Percentiles rank a stretch among this genome's conserved stretches.
Conservation (phyloP, 35 echinoderm and acorn worm species). For the Ptychodera flava region DNA sequence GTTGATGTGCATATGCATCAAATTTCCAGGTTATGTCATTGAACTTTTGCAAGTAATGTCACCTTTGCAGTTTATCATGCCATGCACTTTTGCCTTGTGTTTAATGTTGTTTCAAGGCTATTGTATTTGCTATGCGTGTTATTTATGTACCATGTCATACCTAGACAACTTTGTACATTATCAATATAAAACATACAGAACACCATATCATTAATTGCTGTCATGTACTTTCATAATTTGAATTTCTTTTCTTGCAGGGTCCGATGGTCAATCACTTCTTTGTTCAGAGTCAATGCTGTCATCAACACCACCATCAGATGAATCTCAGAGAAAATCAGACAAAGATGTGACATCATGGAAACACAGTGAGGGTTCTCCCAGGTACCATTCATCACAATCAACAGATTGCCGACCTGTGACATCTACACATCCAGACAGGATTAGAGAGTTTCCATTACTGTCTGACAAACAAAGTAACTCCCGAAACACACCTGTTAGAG, state of each 20-base stretch:
- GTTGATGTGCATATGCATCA: too few relatives aligned
- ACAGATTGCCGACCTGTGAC: not conserved
- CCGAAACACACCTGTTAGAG: not conserved
- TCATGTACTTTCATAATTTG: too few relatives aligned
- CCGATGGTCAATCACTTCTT: not conserved
- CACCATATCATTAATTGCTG: too few relatives aligned
- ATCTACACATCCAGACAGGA: not conserved
- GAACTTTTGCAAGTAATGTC: too few relatives aligned
- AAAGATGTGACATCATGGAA: not conserved
- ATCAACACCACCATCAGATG: not conserved
- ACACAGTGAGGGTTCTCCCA: not conserved
- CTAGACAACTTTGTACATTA: too few relatives aligned
- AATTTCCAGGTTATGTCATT: too few relatives aligned
- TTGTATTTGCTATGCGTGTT: too few relatives aligned
- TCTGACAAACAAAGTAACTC: not conserved
- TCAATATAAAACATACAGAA: too few relatives aligned
- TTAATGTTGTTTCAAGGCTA: too few relatives aligned
- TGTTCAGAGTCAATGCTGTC: not conserved
- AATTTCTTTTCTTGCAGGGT: not conserved
- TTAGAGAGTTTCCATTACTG: not conserved
- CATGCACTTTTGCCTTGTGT: too few relatives aligned
- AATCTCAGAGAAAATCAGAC: not conserved
- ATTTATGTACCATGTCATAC: too few relatives aligned
- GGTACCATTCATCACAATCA: not conserved
- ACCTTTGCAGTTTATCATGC: too few relatives aligned